Evolutionary conservation across 2,113 vertebrate genomes (phyloP), one percentile per base, ranked within the genome.

Genomic region (Turnix velox): DNA sequence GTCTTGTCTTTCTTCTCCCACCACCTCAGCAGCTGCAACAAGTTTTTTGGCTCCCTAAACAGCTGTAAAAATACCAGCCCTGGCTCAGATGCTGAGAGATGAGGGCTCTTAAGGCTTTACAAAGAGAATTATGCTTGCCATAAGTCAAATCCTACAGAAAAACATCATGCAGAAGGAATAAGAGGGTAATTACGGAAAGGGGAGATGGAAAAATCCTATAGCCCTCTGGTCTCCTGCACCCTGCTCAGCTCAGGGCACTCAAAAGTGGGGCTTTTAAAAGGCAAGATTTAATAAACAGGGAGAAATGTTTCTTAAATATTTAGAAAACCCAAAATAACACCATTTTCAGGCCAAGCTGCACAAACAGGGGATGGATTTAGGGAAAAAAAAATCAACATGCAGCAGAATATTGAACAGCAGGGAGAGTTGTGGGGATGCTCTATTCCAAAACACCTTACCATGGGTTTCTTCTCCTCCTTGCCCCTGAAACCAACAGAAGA

Each of bases 221-320:
- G 76, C 27, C 65, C 66, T 30, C 43, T 16, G 7, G 52, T 31
- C 23, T 79, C 71, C 84, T 82, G 84, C 74, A 46, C 79, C 63
- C 30, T 73, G 67, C 85, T 82, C 90, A 65, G 66, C 76, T 81
- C 1, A 2, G 67, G 85, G 85, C 85, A 93, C 86, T 83, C 72
- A 74, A 83, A 52, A 43, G 61, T 45, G 0, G 3, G 76, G 33
- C 76, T 92, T 93, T 84, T 81, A 90, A 94, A 78, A 25, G 69
- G 57, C n/a, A 95, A 88, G 83, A 92, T 94, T 95, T 96, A 84
- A 88, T 87, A 96, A 96, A 96, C 93, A 89, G 52, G 12, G 65
- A 93, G 88, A 90, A 95, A 93, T 11, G 33, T 91, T 92, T 87
- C 84, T 59, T 59, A 94, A 96, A 95, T 94, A 92, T 96, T 94